Percentiles rank a stretch among this genome's conserved stretches.
Evolutionary conservation across 1,140 invertebrate species (phyloP).

Genomic region (Battus philenor): DNA sequence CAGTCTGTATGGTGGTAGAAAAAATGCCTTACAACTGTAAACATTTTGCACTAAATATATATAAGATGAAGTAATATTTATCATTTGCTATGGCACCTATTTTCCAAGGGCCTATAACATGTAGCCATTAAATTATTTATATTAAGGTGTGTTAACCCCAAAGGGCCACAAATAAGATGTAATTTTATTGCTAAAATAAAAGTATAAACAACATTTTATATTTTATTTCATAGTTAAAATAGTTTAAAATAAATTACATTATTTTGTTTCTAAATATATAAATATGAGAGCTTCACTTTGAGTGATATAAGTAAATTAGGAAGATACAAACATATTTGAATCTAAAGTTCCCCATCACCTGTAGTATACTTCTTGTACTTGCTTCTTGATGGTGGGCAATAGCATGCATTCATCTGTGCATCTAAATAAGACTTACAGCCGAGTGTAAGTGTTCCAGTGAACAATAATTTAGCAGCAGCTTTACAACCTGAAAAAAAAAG

Average conservation of each 20-base stretch:
- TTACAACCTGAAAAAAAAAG: slow-evolving; percentile 88
- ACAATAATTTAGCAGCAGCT: slow-evolving; percentile 88
- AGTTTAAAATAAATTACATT: slow-evolving; percentile 6
- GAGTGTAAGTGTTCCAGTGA: slow-evolving; percentile 86
- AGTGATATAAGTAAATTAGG: neutral
- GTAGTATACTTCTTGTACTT: slow-evolving; percentile 75
- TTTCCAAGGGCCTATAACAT: slow-evolving; percentile 51
- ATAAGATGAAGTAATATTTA: slow-evolving; percentile 11
- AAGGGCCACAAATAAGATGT: slow-evolving; percentile 43
- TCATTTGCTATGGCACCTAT: slow-evolving; percentile 25
- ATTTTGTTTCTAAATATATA: neutral
- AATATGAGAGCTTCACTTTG: neutral
- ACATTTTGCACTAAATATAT: slow-evolving; percentile 13
- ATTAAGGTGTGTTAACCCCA: slow-evolving; percentile 46
- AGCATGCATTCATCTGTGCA: slow-evolving; percentile 87
- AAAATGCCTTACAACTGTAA: slow-evolving; percentile 3
- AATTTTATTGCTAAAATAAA: slow-evolving; percentile 67
- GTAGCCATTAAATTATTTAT: slow-evolving; percentile 67
- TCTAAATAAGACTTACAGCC: slow-evolving; percentile 90
- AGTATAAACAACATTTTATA: slow-evolving; percentile 32
- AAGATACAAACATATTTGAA: no score
- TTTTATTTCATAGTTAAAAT: slow-evolving; percentile 18
- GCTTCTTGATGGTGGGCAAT: slow-evolving; percentile 77
- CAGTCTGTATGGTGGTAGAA: slow-evolving; percentile 13
- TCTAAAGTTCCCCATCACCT: slow-evolving; percentile 62